phyloP scores from a whole-genome alignment of 2,113 vertebrate species.

The Leuciscus idus region DNA sequence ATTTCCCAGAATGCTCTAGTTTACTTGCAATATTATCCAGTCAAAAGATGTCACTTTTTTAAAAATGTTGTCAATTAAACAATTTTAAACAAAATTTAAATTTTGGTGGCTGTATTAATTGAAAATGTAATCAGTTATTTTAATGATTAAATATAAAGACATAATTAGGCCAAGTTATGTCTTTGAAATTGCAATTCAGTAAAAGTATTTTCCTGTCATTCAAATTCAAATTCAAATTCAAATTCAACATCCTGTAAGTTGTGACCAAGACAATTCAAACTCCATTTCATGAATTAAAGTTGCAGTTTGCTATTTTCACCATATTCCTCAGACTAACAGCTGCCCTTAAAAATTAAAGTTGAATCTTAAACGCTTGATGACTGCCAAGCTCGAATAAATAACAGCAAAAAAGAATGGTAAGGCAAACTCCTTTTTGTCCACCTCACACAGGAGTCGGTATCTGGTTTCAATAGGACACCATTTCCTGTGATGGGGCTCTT shows the following conservation, averaged over 20 bases:
- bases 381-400: conserved; percentile 38
- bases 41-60: background rate
- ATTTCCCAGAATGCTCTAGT: background rate
- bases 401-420: conserved; percentile 1
- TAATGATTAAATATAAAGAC: background rate
- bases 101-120: background rate
- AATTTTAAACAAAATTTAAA: background rate
- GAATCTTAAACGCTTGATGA: conserved; percentile 52
- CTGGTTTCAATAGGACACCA: background rate
- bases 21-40: background rate
- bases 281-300: too few species aligned
- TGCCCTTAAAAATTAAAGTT: conserved; percentile 34
- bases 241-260: background rate
- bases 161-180: background rate
- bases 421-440: conserved; percentile 16
- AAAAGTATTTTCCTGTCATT: background rate
- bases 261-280: background rate
- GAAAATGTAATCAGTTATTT: background rate
- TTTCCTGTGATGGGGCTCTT: background rate
- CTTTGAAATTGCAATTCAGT: background rate
- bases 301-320: background rate
- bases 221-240: conserved; percentile 8
- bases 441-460: background rate
- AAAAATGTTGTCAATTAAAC: background rate
- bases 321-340: conserved; percentile 23